Base-by-base conservation (phyloP, 2,113 vertebrate species). In the Tapirus terrestris region DNA sequence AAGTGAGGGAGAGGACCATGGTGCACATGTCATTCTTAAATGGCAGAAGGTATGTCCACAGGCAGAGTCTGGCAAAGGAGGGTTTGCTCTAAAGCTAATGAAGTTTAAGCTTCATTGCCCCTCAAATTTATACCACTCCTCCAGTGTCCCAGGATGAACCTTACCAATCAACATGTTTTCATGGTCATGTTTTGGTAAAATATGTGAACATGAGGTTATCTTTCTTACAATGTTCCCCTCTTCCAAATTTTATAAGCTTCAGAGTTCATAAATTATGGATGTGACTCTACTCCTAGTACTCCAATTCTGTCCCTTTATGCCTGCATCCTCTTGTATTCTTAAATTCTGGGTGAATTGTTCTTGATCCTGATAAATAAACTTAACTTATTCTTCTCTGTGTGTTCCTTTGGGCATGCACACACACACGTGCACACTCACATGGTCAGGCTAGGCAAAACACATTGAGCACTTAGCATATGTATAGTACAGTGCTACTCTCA, bases 81-180 rank as follows among this genome's bases (percentile, higher is more conserved):
- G 5, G 29, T 51, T 51, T 65, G 16, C 58, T 60, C 68, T 45
- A 53, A 77, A 77, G 60, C 20, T 12, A 53, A 21, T 2, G 7
- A 60, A 3, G 1, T n/a, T 72, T 12, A 72, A 12, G 16, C 5
- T 58, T 0, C 1, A 1, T n/a, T 2, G 1, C 7, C 13, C 5
- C 16, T 72, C 33, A n/a, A 2, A 1, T 11, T 70, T 65, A 48
- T 11, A 31, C 5, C 4, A 13, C 17, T 10, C 2, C 1, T 29
- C 12, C 23, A 6, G 29, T 2, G 4, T 61, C 8, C 16, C 2
- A 36, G 53, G 63, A 13, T 39, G 53, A 23, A 0, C 11, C 8
- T 33, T 53, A 2, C 6, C 8, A 31, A 6, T 7, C 6, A 36
- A 0, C 4, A 4, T 8, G 5, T 23, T 43, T 93, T 36, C 21